These are phyloP conservation scores for Ceyx margarethae DNA, from an alignment of 2,113 vertebrate genomes.

Conservation along the genomic window DNA sequence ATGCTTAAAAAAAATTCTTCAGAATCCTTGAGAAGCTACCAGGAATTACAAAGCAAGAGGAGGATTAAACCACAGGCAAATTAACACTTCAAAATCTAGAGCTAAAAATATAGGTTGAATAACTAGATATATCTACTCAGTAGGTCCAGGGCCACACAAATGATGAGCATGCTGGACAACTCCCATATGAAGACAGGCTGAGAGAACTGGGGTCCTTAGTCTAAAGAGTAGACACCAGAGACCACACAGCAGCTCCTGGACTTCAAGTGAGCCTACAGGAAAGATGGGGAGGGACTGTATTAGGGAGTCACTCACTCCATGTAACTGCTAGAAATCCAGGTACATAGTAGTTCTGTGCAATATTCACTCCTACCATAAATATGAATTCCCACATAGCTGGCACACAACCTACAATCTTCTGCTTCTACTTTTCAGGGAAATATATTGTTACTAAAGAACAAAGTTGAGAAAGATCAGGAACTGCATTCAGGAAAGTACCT, in stretches of 20 bases:
- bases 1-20: neutral
- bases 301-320: neutral
- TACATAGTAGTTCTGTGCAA: neutral
- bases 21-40: neutral
- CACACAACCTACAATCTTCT: neutral
- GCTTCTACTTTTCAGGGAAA: neutral
- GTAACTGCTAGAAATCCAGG: neutral
- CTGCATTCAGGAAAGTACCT: neutral
- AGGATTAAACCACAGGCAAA: neutral
- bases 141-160: neutral
- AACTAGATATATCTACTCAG: neutral
- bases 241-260: neutral
- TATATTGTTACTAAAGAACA: neutral
- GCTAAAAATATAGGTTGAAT: neutral
- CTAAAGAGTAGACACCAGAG: neutral
- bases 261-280: neutral
- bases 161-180: neutral
- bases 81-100: neutral
- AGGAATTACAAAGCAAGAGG: neutral
- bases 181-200: neutral
- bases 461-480: neutral
- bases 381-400: neutral
- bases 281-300: neutral
- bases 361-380: neutral
- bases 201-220: neutral